Evolutionary conservation across 2,113 vertebrate species (phyloP), one percentile per base, ranked within the genome.

Genomic region (Gymnarchus niloticus): DNA sequence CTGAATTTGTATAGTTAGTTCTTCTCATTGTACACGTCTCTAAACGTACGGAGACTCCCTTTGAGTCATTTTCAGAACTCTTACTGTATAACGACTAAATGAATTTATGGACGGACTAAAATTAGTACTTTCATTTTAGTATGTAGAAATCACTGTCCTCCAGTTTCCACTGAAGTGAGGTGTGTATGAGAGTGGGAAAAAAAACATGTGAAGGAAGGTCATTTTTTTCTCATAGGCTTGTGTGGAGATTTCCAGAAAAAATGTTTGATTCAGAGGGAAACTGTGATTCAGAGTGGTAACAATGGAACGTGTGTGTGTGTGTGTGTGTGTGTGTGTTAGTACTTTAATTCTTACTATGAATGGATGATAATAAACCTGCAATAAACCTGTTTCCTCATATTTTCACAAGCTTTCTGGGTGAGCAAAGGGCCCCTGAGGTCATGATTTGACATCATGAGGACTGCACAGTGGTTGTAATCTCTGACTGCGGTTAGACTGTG

Each of bases 101-200:
- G 37, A 2, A 69, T 69, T 73, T 73, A 73, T 73, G 33, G 65
- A 37, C 2, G 65, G 12, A 73, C 65, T 73, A 37, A 41, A 73
- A 73, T 73, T 28, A 33, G 65, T 73, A 73, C 65, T 73, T 41
- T 73, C 65, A 73, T 73, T 73, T 73, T 33, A 69, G 61, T 37
- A n/a, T n/a, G 28, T 69, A 69, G 17, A 37, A 41, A 73, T 73
- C 65, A 73, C 28, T 41, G 65, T 73, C 33, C 33, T 69, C 28
- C 37, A 9, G 28, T 69, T 33, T 4, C 41, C 14, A 41, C 28
- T 6, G 12, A 73, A 73, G 41, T 41, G 6, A 73, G 14, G 12
- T 6, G 65, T 41, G 65, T 69, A 33, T 69, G 59, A 1, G 56
- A 14, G 59, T 4, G 25, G 33, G 59, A 52, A 12, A 52, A 8